These are phyloP conservation scores for Archocentrus centrarchus DNA, from an alignment of 2,113 vertebrate species.

Conservation along the genomic window DNA sequence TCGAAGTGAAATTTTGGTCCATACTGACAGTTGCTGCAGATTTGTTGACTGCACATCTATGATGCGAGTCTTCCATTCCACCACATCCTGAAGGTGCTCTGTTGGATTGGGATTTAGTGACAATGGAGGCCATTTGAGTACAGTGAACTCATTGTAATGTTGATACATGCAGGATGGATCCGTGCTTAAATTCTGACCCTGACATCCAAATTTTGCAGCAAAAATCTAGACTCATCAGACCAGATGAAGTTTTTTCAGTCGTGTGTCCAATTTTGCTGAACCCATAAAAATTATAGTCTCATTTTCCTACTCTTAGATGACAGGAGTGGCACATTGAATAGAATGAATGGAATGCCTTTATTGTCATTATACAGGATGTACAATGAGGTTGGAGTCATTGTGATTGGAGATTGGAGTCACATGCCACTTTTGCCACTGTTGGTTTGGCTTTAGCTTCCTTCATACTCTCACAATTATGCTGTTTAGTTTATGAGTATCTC, in stretches of 20 bases:
- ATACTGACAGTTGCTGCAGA: not conserved
- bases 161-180: not conserved
- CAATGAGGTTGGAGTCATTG: no score
- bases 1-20: not conserved
- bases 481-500: no score
- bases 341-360: no score
- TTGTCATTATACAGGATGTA: no score
- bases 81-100: not conserved
- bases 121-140: not conserved
- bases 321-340: no score
- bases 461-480: no score
- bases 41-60: not conserved
- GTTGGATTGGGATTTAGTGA: not conserved
- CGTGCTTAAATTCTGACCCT: not conserved
- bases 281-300: not conserved
- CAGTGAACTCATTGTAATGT: not conserved
- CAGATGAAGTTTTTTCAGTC: not conserved
- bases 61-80: not conserved
- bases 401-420: no score
- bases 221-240: not conserved
- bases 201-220: not conserved
- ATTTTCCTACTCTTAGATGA: no score
- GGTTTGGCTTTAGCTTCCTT: no score
- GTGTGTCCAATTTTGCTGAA: not conserved
- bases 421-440: no score